Base-by-base conservation (phyloP, 2,113 vertebrate species). In the Aythya baeri region DNA sequence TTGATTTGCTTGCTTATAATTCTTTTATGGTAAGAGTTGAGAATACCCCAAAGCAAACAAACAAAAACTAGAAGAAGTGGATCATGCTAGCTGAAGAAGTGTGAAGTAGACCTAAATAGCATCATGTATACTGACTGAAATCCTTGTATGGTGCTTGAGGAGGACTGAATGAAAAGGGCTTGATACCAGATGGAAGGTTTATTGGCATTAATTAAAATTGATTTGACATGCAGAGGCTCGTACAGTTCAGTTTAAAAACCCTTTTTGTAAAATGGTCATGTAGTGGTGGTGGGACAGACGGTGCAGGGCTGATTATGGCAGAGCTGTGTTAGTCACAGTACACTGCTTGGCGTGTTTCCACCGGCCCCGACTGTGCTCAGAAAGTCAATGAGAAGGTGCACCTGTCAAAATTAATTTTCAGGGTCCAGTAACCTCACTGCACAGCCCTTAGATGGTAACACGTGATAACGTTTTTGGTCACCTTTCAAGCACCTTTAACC, bases 391-490 rank as follows among this genome's bases (percentile, higher is more conserved):
- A 97, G 97, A 98, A 97, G 97, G 95, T 96, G 93, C 96, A 97
- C 96, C 98, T 98, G 97, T 97, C 97, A 98, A 92, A 97, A 97
- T 97, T 94, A 96, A 97, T 98, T 97, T 96, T 96, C 96, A 97
- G 95, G 91, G 91, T 97, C 90, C 94, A 95, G 74, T 95, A 96
- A 95, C 57, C 89, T 95, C 89, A 44, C 41, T 78, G 77, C 79
- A 86, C 49, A 78, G 87, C 94, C 87, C 91, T 96, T 59, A 46
- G 91, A 87, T 73, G 87, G 74, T 54, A 88, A 89, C 34, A 41
- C 92, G 83, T 91, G 84, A 54, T 91, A 93, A 79, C 49, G 27
- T 63, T 90, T 89, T 67, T 1, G 1, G 77, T 95, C 73, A 91
- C 77, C 77, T 92, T 79, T 71, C 59, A 32, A 76, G 36, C 59